phyloP scores from a whole-genome alignment of 1,140 invertebrate species.

The Plodia interpunctella region DNA sequence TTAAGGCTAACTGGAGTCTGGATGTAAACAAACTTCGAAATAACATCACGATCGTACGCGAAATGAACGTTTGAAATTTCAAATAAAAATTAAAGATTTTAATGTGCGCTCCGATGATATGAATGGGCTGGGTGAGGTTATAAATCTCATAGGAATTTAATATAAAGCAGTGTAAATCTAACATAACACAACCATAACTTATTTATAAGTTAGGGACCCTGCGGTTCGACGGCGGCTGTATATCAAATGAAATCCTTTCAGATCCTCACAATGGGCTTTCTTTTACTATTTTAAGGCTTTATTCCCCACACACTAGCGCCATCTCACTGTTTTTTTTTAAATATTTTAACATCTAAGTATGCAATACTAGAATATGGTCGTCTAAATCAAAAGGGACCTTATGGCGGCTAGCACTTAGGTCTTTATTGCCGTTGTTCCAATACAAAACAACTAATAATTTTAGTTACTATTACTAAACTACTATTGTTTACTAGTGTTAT shows the following conservation, averaged over 20 bases:
- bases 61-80: not conserved
- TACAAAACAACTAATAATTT: no score
- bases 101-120: not conserved
- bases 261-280: slow-evolving; percentile 5
- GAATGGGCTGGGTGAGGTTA: not conserved
- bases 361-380: no score
- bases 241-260: slow-evolving; percentile 10
- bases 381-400: no score
- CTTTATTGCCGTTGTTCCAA: no score
- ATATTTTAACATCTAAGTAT: no score
- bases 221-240: not conserved
- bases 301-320: no score
- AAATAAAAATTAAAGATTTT: not conserved
- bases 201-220: slow-evolving; percentile 10
- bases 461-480: no score
- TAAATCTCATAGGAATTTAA: slow-evolving; percentile 12
- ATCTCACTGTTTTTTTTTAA: no score
- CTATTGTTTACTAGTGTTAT: no score
- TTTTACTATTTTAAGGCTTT: no score
- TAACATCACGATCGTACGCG: not conserved
- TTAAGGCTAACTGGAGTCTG: no score
- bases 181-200: slow-evolving; percentile 5
- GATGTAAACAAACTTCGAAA: not conserved
- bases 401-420: no score
- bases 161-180: slow-evolving; percentile 13